Evolutionary conservation across 2,797 vertebrate genomes (phyloP).

Genomic region (Spea hammondii): DNA sequence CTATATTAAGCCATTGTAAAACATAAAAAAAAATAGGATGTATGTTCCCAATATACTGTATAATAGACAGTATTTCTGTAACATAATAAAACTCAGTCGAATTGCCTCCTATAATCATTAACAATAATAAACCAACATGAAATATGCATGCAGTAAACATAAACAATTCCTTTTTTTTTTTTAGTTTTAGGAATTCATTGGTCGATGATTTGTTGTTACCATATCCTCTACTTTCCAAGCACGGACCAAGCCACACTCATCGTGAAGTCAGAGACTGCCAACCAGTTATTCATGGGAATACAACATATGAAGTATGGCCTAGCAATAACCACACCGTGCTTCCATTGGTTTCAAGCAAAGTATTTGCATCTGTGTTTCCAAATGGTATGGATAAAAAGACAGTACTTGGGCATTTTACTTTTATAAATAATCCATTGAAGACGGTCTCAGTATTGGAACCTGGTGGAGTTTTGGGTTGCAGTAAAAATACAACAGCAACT

Average conservation of each 20-base stretch:
- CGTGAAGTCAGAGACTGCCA: conserved; percentile 78
- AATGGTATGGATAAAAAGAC: background rate
- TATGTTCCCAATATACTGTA: no score
- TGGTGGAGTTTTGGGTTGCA: conserved; percentile 75
- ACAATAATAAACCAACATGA: no score
- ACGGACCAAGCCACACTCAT: conserved; percentile 72
- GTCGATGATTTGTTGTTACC: conserved; percentile 76
- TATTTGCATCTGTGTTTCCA: conserved; percentile 71
- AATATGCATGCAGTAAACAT: no score
- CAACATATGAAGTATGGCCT: conserved; percentile 76
- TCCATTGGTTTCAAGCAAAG: conserved; percentile 62
- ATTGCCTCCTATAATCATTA: no score
- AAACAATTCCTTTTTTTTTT: background rate
- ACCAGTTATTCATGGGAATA: conserved; percentile 64
- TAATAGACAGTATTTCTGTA: no score
- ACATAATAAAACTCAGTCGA: no score
- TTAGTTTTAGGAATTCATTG: conserved; percentile 65
- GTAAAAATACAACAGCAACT: conserved; percentile 43
- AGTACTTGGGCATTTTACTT: conserved; percentile 78
- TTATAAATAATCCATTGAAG: conserved; percentile 73
- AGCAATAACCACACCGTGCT: conserved; percentile 22
- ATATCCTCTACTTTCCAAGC: conserved; percentile 61
- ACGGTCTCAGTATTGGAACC: conserved; percentile 87
- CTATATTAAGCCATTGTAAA: no score
- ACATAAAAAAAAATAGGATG: no score